These are phyloP conservation scores for Arbacia lixula DNA, from an alignment of 53 echinoderm and acorn worm genomes.

Conservation along the genomic window DNA sequence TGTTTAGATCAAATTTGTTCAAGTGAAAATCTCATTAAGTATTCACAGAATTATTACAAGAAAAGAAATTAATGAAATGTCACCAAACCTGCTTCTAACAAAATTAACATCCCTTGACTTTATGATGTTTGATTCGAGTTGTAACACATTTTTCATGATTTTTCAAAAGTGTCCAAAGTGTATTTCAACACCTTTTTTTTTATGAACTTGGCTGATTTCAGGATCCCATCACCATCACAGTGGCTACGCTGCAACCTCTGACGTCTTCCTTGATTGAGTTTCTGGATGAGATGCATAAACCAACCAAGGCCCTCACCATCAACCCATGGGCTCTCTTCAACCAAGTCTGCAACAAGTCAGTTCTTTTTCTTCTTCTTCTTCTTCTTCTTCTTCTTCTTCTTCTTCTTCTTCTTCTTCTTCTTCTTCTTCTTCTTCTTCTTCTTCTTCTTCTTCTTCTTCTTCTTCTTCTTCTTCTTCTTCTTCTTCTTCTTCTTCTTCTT, in stretches of 20 bases:
- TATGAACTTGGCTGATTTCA: conserved; percentile 19
- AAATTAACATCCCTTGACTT: too few relatives aligned
- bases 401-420: neutral
- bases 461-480: neutral
- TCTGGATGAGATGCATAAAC: conserved; percentile 90
- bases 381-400: neutral
- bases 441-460: neutral
- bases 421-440: neutral
- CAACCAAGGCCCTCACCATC: conserved; percentile 65
- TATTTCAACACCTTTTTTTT: too few relatives aligned
- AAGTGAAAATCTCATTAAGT: too few relatives aligned
- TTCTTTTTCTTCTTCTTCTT: neutral
- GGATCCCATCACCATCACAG: conserved; percentile 71
- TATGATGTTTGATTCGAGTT: neutral
- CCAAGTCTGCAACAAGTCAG: conserved; percentile 98
- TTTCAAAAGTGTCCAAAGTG: too few relatives aligned
- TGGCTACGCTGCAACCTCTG: conserved; percentile 76
- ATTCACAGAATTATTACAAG: too few relatives aligned
- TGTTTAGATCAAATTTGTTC: too few relatives aligned
- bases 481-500: neutral
- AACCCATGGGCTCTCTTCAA: conserved; percentile 93
- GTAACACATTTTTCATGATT: neutral
- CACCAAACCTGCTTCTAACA: too few relatives aligned
- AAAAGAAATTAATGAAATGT: too few relatives aligned
- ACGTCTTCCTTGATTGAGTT: conserved; percentile 84